phyloP scores from a whole-genome alignment of 2,797 vertebrate species.

The Pogonophryne albipinna region DNA sequence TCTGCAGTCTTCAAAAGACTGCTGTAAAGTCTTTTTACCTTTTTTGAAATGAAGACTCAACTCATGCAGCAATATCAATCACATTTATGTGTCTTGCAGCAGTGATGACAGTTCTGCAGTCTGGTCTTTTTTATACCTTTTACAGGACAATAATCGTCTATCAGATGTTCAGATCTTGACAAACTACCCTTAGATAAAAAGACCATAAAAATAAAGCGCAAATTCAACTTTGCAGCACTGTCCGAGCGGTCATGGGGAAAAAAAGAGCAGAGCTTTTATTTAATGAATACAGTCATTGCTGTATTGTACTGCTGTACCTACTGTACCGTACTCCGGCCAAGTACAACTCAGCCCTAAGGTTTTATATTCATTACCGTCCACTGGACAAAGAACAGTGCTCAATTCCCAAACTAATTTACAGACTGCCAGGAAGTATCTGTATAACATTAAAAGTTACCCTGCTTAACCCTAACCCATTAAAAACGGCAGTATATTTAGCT shows the following conservation, averaged over 20 bases:
- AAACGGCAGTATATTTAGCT: conserved; percentile 25
- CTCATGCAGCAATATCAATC: conserved; percentile 27
- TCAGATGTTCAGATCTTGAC: conserved; percentile 25
- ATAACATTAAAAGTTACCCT: conserved; percentile 49
- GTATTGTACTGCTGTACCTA: conserved; percentile 42
- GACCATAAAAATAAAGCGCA: background rate
- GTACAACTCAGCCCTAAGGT: conserved; percentile 55
- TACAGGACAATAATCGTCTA: conserved; percentile 12
- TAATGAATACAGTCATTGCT: conserved; percentile 53
- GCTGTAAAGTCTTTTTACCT: conserved; percentile 40
- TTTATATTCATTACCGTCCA: conserved; percentile 61
- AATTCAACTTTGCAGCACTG: conserved; percentile 39
- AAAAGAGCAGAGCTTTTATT: conserved; percentile 43
- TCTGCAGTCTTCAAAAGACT: conserved; percentile 21
- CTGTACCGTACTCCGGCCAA: conserved; percentile 51
- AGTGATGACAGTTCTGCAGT: conserved; percentile 4
- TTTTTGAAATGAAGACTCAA: conserved; percentile 35
- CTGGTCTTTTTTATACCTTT: conserved; percentile 20
- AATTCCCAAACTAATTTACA: conserved; percentile 52
- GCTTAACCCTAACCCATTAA: conserved; percentile 5
- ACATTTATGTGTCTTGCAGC: conserved; percentile 18
- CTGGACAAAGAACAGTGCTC: conserved; percentile 43
- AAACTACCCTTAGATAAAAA: conserved; percentile 18
- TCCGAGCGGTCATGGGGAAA: conserved; percentile 35
- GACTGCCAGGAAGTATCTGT: conserved; percentile 43